A percentile compares a stretch with the other conserved stretches of the same genome.
These are phyloP conservation scores for Oncopeltus fasciatus DNA, from an alignment of 1,140 invertebrate genomes.

Conservation along the genomic window DNA sequence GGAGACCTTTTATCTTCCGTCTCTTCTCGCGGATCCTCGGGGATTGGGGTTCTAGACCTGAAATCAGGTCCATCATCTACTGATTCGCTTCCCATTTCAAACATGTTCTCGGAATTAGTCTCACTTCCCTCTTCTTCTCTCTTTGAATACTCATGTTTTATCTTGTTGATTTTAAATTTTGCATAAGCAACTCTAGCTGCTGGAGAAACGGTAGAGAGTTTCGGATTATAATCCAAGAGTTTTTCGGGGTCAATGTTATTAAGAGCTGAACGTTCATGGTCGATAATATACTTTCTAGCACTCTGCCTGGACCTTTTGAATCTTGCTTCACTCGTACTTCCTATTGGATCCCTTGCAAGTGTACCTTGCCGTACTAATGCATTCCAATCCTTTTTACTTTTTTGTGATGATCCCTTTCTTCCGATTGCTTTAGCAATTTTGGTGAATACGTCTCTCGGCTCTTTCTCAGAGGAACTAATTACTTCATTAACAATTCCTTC, in stretches of 20 bases:
- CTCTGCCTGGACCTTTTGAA: constrained; percentile 45
- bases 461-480: constrained; percentile 41
- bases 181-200: constrained; percentile 66
- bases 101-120: constrained; percentile 5
- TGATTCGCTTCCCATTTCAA: background rate
- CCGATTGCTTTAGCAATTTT: constrained; percentile 65
- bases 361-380: constrained; percentile 58
- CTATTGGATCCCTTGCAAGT: constrained; percentile 54
- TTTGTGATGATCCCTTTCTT: constrained; percentile 36
- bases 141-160: constrained; percentile 38
- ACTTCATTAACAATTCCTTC: constrained; percentile 64
- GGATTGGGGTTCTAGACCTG: constrained; percentile 33
- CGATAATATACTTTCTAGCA: constrained; percentile 43
- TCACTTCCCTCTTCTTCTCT: constrained; percentile 19
- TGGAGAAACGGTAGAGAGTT: constrained; percentile 51
- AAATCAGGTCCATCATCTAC: constrained; percentile 24
- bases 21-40: constrained; percentile 32
- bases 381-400: constrained; percentile 70
- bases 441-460: constrained; percentile 61
- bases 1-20: constrained; percentile 18
- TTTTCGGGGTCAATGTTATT: constrained; percentile 49
- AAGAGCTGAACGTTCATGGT: constrained; percentile 40
- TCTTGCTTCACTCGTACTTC: constrained; percentile 48
- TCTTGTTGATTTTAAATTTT: constrained; percentile 63
- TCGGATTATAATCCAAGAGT: constrained; percentile 65